Base-by-base conservation (phyloP, 2,797 vertebrate genomes). In the Acanthurus lineatus region DNA sequence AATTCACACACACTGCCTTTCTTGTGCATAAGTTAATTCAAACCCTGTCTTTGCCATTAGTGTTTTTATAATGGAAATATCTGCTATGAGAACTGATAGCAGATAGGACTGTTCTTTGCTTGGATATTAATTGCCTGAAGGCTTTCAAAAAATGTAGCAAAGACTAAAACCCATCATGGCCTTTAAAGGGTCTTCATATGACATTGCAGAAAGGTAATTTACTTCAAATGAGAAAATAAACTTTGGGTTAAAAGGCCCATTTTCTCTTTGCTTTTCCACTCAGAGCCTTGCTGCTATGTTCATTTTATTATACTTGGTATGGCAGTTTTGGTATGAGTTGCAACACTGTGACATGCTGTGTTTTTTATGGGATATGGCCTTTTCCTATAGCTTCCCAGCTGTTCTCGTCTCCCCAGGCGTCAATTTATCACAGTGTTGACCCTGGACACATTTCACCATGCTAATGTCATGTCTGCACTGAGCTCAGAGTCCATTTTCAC, bases 381-480 rank as follows among this genome's bases (percentile, higher is more conserved):
- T 72, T 82, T 58, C 16, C 44, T 74, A 6, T 70, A 73, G n/a
- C 38, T 64, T 63, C 54, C 8, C 57, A 3, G 45, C 65, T 69
- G 4, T 68, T 56, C 19, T n/a, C 47, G 63, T 84, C 64, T 86
- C 64, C 54, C 40, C 11, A 40, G 75, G 25, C 40, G 69, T 76
- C 45, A 40, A 63, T 76, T 73, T 44, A 73, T 77, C 57, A 54
- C 48, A 61, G 40, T 58, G 14, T 38, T 68, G 47, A 83, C 58
- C 76, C 61, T 66, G 47, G 59, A 78, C 60, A 82, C 59, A 70
- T 17, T 68, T 66, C 64, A 58, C 64, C 45, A 15, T 42, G 25
- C 54, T 82, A 63, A 83, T 73, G 60, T 79, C 77, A 82, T 25
- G 40, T 60, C 48, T 78, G 53, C 45, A 35, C 38, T 19, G 17